Percentiles rank a stretch among this genome's conserved stretches.
Evolutionary conservation across 2,797 vertebrate genomes (phyloP).

Genomic region (Pipistrellus kuhlii): DNA sequence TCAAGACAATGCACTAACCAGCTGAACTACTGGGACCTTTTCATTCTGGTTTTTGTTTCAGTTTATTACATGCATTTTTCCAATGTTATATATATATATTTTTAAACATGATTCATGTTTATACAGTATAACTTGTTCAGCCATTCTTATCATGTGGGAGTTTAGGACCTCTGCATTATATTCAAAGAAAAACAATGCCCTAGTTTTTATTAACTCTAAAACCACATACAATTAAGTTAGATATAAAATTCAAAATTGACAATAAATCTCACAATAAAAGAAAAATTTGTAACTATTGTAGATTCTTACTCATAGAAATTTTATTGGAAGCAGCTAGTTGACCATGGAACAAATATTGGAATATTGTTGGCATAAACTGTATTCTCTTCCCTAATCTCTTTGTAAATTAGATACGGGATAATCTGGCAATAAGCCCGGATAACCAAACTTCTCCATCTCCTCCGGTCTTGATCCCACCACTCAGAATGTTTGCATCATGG

Average conservation of each 20-base stretch:
- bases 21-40: not conserved
- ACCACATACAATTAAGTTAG: not conserved
- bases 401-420: conserved; percentile 94
- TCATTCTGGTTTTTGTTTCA: conserved; percentile 51
- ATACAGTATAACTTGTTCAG: conserved; percentile 28
- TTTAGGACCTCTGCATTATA: conserved; percentile 45
- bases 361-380: not conserved
- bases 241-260: not conserved
- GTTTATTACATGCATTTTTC: not conserved
- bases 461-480: conserved; percentile 95
- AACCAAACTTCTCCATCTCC: conserved; percentile 95
- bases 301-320: conserved; percentile 10
- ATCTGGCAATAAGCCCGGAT: conserved; percentile 96
- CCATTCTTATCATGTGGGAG: conserved; percentile 1
- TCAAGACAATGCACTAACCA: not conserved
- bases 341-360: not conserved
- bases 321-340: conserved; percentile 5
- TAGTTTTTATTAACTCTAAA: conserved; percentile 46
- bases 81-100: not conserved
- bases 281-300: conserved; percentile 57
- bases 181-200: conserved; percentile 39
- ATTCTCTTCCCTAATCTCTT: conserved; percentile 42
- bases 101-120: conserved; percentile 31
- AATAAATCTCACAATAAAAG: conserved; percentile 7
- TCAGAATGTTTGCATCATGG: conserved; percentile 98